These are phyloP conservation scores for Metopia argyrocephala DNA, from an alignment of 2,888 invertebrate species.

Conservation along the genomic window DNA sequence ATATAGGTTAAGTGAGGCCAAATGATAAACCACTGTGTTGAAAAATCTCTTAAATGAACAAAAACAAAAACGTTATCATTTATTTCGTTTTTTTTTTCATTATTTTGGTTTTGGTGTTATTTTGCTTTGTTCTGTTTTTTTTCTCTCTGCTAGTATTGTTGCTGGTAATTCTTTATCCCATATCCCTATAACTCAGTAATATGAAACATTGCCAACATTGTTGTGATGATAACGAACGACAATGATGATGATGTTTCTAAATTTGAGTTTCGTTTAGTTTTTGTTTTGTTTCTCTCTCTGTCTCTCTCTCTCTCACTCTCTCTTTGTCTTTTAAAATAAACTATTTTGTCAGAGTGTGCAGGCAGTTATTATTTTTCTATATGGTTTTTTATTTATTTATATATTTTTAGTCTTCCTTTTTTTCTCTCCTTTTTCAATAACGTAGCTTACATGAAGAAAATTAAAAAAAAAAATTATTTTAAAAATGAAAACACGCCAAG, in stretches of 20 bases:
- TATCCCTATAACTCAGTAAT: constrained; percentile 37
- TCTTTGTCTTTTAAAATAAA: not conserved
- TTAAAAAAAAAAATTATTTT: too few relatives aligned
- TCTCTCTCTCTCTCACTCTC: too few relatives aligned
- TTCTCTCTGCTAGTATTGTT: constrained; percentile 32
- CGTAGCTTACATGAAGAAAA: too few relatives aligned
- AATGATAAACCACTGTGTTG: constrained; percentile 63
- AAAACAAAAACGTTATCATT: constrained; percentile 45
- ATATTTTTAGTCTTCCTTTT: not conserved
- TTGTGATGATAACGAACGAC: constrained; percentile 50
- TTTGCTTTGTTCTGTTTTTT: not conserved
- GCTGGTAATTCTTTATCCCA: constrained; percentile 48
- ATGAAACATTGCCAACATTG: constrained; percentile 61
- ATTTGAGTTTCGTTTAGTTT: constrained; percentile 8
- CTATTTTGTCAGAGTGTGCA: constrained; percentile 30
- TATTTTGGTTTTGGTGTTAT: not conserved
- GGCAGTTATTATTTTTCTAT: constrained; percentile 32
- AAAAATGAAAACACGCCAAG: constrained; percentile 32
- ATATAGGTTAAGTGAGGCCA: constrained; percentile 64
- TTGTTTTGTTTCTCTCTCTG: too few relatives aligned
- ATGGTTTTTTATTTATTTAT: not conserved
- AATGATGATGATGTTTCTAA: constrained; percentile 27
- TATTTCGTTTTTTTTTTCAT: constrained; percentile 34
- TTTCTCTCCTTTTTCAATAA: not conserved
- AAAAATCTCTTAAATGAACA: constrained; percentile 48